Base-by-base conservation (phyloP, 2,797 vertebrate genomes). In the Cossypha niveicapilla region DNA sequence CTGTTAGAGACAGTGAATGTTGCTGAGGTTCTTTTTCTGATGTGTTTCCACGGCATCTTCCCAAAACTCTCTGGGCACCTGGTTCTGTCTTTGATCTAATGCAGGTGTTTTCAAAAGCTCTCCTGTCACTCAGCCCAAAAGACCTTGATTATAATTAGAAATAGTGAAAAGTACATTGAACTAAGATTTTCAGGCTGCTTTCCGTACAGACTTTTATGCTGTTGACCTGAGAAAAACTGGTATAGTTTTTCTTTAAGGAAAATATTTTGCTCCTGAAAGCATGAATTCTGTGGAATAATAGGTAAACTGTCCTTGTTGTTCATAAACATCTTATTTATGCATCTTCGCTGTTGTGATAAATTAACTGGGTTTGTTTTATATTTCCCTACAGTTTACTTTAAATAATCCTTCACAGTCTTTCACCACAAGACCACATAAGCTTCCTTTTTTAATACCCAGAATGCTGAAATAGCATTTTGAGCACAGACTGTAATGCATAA, bases 381-480 rank as follows among this genome's bases (percentile, higher is more conserved):
- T 97, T 98, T 97, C 97, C 96, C 96, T 97, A 94, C 96, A 98
- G 97, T 97, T 98, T 98, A 98, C 97, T 97, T 98, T 96, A 97
- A 98, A 98, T 97, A 98, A 97, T 97, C 97, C 97, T 97, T 98
- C 97, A 97, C 97, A 97, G 97, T 97, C 97, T 96, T 97, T 97
- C 97, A 97, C 97, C 96, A 93, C 96, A 97, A 97, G 97, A 98
- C 97, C 97, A 96, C 96, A 97, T 96, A 97, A 97, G 97, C 96
- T 97, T 97, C 97, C 97, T 97, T 97, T 97, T 98, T 97, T 98
- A 98, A 98, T 98, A 97, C 96, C 81, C 96, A 93, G 97, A 98
- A 97, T 98, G 97, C 97, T 98, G 97, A 98, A 97, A 97, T 97
- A 97, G 97, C 97, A 96, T 96, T 97, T 98, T 97, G 96, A 97